Evolutionary conservation across 2,797 vertebrate species (phyloP).

Genomic region (Aldrovandia affinis): DNA sequence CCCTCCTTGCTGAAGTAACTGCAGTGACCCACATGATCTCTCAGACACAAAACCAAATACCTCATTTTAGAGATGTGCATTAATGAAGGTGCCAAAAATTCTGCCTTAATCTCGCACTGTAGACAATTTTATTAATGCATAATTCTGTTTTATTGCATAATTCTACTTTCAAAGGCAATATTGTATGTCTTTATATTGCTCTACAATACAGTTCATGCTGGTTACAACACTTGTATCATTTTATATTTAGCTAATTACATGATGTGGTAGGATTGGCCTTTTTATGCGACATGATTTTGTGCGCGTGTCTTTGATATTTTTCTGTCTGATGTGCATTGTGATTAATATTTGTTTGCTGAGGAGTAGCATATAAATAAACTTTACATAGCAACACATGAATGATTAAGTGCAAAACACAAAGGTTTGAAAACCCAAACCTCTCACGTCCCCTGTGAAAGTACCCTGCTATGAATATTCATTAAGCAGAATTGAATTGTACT

Average conservation of each 20-base stretch:
- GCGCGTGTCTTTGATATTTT: background rate
- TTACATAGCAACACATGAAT: background rate
- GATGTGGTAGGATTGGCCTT: background rate
- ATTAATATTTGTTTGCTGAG: background rate
- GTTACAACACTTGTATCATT: background rate
- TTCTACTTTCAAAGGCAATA: background rate
- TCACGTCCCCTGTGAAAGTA: background rate
- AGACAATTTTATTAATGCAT: conserved; percentile 15
- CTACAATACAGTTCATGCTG: conserved; percentile 7
- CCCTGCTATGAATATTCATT: background rate
- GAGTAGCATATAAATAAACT: background rate
- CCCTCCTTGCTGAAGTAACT: background rate
- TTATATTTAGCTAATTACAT: background rate
- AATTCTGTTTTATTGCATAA: conserved; percentile 11
- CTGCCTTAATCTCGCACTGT: background rate
- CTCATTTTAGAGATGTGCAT: background rate
- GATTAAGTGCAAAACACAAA: background rate
- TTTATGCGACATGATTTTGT: background rate
- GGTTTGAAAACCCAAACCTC: background rate
- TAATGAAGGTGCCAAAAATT: background rate
- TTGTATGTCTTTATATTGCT: background rate
- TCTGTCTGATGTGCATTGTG: background rate
- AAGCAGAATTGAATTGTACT: background rate
- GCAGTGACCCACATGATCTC: background rate
- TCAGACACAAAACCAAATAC: background rate